Evolutionary conservation across 1,140 invertebrate genomes (phyloP).

Genomic region (Lethrus apterus): DNA sequence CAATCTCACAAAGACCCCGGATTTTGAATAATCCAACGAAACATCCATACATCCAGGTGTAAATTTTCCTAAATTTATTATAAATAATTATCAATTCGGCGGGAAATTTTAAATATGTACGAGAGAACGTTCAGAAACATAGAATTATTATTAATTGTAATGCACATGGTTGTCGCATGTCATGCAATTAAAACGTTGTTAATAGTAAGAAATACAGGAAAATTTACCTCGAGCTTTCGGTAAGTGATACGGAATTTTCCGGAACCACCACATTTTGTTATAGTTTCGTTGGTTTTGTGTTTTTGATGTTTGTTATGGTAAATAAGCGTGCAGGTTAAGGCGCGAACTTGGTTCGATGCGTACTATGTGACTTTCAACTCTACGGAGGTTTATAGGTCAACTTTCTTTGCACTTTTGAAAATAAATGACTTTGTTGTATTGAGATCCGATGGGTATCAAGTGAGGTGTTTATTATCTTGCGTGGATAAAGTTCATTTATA

Average conservation of each 20-base stretch:
- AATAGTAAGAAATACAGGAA: neutral
- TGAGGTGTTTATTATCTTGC: too few relatives aligned
- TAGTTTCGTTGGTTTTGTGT: neutral
- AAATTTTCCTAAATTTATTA: conserved; percentile 42
- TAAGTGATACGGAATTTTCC: conserved; percentile 27
- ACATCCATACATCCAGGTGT: conserved; percentile 42
- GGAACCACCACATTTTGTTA: conserved; percentile 26
- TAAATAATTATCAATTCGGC: too few relatives aligned
- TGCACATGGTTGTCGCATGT: too few relatives aligned
- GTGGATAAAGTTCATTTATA: too few relatives aligned
- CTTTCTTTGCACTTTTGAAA: too few relatives aligned
- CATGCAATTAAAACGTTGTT: neutral
- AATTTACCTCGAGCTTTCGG: conserved; percentile 32
- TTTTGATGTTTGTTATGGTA: too few relatives aligned
- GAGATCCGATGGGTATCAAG: too few relatives aligned
- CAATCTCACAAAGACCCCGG: conserved; percentile 41
- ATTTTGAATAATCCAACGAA: conserved; percentile 40
- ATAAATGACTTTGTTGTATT: too few relatives aligned
- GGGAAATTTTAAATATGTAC: too few relatives aligned
- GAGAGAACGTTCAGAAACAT: too few relatives aligned
- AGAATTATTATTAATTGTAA: neutral
- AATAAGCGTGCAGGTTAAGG: conserved; percentile 14
- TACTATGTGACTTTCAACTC: neutral
- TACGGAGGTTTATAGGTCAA: too few relatives aligned
- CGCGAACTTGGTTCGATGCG: neutral